These are phyloP conservation scores for Tringa solitaria DNA, from an alignment of 2,113 vertebrate genomes.

Conservation along the genomic window DNA sequence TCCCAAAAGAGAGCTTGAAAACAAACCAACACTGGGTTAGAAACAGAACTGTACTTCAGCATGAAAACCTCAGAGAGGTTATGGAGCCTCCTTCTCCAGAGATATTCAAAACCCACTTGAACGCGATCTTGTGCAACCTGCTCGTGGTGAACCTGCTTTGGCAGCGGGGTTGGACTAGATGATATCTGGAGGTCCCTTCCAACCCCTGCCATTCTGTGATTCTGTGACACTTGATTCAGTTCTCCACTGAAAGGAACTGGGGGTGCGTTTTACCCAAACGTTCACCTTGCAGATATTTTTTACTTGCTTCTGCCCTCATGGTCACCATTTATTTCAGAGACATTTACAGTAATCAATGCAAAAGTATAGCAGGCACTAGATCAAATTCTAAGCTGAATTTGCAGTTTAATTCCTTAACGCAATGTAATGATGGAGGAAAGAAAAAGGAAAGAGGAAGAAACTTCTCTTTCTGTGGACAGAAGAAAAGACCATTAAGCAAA, in stretches of 20 bases:
- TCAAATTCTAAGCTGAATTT: neutral
- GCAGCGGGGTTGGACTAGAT: neutral
- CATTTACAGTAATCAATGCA: neutral
- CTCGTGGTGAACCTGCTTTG: neutral
- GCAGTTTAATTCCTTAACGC: neutral
- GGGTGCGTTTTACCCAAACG: neutral
- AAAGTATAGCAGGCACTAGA: neutral
- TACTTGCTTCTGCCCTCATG: neutral
- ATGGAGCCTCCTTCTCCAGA: neutral
- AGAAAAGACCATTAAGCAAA: neutral
- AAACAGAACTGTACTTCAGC: neutral
- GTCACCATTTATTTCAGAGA: neutral
- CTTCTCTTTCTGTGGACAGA: neutral
- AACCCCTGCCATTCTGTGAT: neutral
- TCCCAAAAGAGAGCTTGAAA: neutral
- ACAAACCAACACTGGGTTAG: neutral
- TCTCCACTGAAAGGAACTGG: neutral
- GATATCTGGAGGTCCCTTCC: neutral
- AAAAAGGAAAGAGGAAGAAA: neutral
- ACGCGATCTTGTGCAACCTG: neutral
- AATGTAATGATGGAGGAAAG: neutral
- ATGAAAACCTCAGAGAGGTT: neutral
- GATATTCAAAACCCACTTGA: neutral
- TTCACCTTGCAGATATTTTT: neutral
- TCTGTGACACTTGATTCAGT: neutral